Base-by-base conservation (phyloP, 2,888 invertebrate genomes). In the Sinelater perroti region DNA sequence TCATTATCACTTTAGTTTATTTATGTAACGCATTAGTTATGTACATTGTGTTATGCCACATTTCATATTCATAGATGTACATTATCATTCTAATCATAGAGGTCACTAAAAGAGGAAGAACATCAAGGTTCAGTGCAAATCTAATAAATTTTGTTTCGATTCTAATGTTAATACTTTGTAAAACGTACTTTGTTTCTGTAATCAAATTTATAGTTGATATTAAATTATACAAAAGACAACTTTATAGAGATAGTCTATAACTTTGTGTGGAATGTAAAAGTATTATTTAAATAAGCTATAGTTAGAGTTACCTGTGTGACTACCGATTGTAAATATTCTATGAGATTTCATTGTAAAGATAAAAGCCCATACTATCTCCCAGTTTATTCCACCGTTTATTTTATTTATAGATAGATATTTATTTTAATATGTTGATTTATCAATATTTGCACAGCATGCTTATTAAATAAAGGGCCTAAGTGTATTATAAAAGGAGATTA, bases 231-330 rank as follows among this genome's bases (percentile, higher is more conserved):
- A 35, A 33, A 52, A 52, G 52, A 53, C 53, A 45, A 53, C 67
- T 70, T 66, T 63, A 63, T 65, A 62, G 61, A n/a, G 58, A 64
- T 65, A 62, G 57, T 38, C 13, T 11, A 66, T 66, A 67, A 60
- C 67, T 66, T 50, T 38, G 50, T 40, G 17, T 50, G 11, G 31
- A 42, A 21, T 33, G 14, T 42, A 44, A 68, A 65, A 64, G 63
- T 70, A 70, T 69, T 70, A 71, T 69, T 71, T 71, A 72, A 72
- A 70, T 71, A 73, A 21, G 69, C 68, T 67, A 66, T 68, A 66
- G 68, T 62, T 66, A 68, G 67, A 69, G 72, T 73, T 73, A 72
- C 70, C 69, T 70, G 61, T 58, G 62, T 63, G 57, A 64, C 60
- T 57, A 52, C 49, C 56, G 38, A 60, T 62, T 70, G 68, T 70